A percentile compares a stretch with the other conserved stretches of the same genome.
phyloP scores from a whole-genome alignment of 2,113 vertebrate species.

The Drymodes brunneopygia region DNA sequence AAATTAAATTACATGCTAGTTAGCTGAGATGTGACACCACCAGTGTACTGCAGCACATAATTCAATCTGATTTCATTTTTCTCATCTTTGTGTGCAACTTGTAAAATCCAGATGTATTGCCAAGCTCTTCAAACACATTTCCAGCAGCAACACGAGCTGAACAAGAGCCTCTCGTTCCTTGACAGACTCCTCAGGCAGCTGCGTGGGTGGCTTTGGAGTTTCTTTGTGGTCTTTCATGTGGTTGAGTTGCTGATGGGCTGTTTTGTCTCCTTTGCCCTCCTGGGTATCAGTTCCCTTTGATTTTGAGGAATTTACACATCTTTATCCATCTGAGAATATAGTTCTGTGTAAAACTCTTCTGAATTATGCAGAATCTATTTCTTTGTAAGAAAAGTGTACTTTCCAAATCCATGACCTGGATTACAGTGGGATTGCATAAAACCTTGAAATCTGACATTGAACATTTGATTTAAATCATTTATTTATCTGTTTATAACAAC shows the following conservation, averaged over 20 bases:
- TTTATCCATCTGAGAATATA: slow-evolving; percentile 53
- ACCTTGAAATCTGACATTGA: neutral
- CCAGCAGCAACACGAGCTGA: slow-evolving; percentile 32
- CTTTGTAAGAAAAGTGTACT: slow-evolving; percentile 28
- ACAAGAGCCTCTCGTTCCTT: slow-evolving; percentile 48
- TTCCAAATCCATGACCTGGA: neutral
- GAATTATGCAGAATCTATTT: slow-evolving; percentile 45
- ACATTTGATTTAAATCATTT: neutral
- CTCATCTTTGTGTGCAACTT: slow-evolving; percentile 44
- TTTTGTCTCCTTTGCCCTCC: slow-evolving; percentile 57
- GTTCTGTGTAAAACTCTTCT: slow-evolving; percentile 44
- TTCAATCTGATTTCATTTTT: slow-evolving; percentile 37
- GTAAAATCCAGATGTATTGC: slow-evolving; percentile 55
- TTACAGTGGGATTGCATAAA: neutral
- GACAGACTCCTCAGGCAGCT: slow-evolving; percentile 58
- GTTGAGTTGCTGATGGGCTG: slow-evolving; percentile 58
- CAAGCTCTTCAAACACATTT: slow-evolving; percentile 57
- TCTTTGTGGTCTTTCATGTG: slow-evolving; percentile 67
- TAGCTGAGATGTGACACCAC: neutral
- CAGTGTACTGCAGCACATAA: neutral
- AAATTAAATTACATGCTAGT: slow-evolving; percentile 12
- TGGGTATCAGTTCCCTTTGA: slow-evolving; percentile 58
- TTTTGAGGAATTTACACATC: slow-evolving; percentile 59
- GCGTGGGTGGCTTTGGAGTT: slow-evolving; percentile 57
- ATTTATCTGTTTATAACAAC: neutral